phyloP scores from a whole-genome alignment of 1,140 invertebrate genomes.

The Melitaea cinxia region DNA sequence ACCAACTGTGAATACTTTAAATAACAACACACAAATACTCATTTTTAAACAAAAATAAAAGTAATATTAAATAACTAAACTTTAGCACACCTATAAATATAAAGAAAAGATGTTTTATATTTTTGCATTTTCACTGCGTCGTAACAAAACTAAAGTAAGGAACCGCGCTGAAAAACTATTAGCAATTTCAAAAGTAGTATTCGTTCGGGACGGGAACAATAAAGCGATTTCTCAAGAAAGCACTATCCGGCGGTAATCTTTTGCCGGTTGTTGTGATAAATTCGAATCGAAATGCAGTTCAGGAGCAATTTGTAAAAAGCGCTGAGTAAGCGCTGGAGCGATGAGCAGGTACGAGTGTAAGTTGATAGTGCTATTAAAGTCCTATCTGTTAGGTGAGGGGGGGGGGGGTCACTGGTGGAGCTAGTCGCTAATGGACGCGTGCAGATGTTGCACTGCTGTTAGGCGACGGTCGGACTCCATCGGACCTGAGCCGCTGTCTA shows the following conservation, averaged over 20 bases:
- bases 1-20: no score
- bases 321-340: slow-evolving; percentile 24
- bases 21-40: no score
- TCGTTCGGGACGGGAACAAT: not conserved
- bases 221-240: slow-evolving; percentile 11
- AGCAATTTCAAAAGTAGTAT: not conserved
- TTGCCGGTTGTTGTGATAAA: slow-evolving; percentile 28
- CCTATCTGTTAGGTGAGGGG: slow-evolving; percentile 28
- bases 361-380: slow-evolving; percentile 40
- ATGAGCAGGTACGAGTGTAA: slow-evolving; percentile 23
- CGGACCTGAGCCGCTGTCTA: slow-evolving; percentile 1
- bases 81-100: no score
- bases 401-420: not conserved
- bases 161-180: not conserved
- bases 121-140: no score
- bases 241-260: slow-evolving; percentile 19
- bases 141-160: slow-evolving; percentile 2
- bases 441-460: slow-evolving; percentile 16
- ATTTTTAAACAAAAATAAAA: no score
- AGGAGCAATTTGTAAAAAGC: slow-evolving; percentile 32
- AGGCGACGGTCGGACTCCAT: not conserved
- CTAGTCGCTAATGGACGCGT: slow-evolving; percentile 24
- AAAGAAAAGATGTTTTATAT: no score
- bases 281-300: slow-evolving; percentile 27
- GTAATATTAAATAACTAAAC: no score